Base-by-base conservation (phyloP, 2,113 vertebrate species). In the Melanerpes formicivorus region DNA sequence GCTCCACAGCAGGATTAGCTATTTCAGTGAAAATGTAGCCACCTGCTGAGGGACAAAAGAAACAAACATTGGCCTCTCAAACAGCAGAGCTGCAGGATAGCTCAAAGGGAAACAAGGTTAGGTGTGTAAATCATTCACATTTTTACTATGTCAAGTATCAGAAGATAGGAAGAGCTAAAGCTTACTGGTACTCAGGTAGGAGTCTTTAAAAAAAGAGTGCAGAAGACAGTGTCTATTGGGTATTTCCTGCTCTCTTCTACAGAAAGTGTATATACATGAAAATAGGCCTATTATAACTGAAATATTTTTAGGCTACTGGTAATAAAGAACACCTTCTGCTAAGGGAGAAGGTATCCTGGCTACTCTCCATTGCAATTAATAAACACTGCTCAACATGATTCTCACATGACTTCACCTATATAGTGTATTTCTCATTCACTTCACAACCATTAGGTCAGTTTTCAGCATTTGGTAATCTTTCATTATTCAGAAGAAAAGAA, bases 31-130 rank as follows among this genome's bases (percentile, higher is more conserved):
- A 93, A 93, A 94, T 70, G 59, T 75, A 95, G 73, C 82, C 65
- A 91, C 94, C 94, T 93, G 91, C 91, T 94, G 88, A 92, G 94
- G 90, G 70, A 92, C 82, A 83, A 92, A 93, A 88, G 65, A 94
- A 94, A 92, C 70, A 93, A 95, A 96, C 88, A 95, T 29, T 71
- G 88, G 54, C 58, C 78, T 59, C 40, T 91, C 66, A 55, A 92
- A 80, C 25, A 83, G 76, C 46, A 80, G 75, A 87, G 69, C 78
- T 87, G 69, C 62, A 69, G 46, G 91, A 80, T 44, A 58, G 58
- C 79, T 90, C 55, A 67, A 83, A 90, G 32, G 40, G 34, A 93
- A 60, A 32, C 64, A 90, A 93, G 71, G 85, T 90, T 70, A 90
- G 62, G 32, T 32, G 22, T 10, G 2, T 8, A 80, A 87, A n/a